Conservation (phyloP, 2,797 vertebrate species). For the Xerus rutilus region DNA sequence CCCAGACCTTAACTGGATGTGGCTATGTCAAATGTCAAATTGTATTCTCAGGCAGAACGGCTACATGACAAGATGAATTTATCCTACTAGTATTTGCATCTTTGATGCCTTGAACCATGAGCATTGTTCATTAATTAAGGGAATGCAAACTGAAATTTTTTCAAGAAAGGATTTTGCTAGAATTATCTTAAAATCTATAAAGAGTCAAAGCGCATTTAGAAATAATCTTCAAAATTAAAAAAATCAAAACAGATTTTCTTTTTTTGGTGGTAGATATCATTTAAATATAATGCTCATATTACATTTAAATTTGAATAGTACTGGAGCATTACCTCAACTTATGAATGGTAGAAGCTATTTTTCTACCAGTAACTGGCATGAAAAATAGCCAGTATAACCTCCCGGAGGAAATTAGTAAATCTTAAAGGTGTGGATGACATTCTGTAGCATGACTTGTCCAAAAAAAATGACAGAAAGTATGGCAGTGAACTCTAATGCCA, state of each 20-base stretch:
- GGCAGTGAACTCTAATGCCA: constrained; percentile 13
- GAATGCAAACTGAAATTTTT: background rate
- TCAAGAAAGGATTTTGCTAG: constrained; percentile 16
- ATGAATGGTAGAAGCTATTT: constrained; percentile 74
- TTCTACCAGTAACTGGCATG: constrained; percentile 71
- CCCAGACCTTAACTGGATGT: background rate
- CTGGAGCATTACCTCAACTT: constrained; percentile 73
- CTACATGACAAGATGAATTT: background rate
- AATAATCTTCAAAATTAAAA: constrained; percentile 10
- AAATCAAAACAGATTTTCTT: no score
- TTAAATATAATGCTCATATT: constrained; percentile 35
- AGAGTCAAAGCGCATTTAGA: background rate
- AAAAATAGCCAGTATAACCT: constrained; percentile 56
- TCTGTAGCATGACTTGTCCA: constrained; percentile 67
- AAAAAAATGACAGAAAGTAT: constrained; percentile 67
- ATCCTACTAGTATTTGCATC: background rate
- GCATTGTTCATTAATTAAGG: background rate
- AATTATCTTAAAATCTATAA: background rate
- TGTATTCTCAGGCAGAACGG: background rate
- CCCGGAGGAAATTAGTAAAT: constrained; percentile 80
- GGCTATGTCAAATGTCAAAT: background rate
- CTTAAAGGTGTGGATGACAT: constrained; percentile 81
- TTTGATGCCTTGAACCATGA: background rate
- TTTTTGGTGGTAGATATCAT: constrained; percentile 37
- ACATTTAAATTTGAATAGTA: constrained; percentile 23